These are phyloP conservation scores for Corapipo altera DNA, from an alignment of 2,113 vertebrate species.

Conservation along the genomic window DNA sequence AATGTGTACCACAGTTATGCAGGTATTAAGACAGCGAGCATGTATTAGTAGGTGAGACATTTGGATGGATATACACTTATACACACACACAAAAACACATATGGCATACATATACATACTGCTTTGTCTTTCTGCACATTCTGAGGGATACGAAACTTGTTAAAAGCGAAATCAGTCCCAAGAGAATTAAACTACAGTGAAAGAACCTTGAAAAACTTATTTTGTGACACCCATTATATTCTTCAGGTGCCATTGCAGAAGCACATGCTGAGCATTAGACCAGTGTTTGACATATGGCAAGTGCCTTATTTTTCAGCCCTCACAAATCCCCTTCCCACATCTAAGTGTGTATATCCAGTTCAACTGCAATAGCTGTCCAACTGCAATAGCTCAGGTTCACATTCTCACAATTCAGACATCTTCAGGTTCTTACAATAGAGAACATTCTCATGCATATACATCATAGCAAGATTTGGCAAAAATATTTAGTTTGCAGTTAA, in stretches of 20 bases:
- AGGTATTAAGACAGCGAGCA: neutral
- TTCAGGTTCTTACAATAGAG: neutral
- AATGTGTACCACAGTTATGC: neutral
- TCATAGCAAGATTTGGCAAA: neutral
- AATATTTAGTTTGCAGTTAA: neutral
- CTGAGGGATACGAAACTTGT: neutral
- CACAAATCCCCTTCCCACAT: neutral
- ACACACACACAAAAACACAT: fast-evolving
- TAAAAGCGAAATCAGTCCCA: neutral
- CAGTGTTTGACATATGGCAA: fast-evolving
- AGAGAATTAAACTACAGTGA: neutral
- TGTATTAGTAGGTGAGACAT: neutral
- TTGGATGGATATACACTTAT: neutral
- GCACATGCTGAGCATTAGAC: neutral
- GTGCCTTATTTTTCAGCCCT: neutral
- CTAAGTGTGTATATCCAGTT: neutral
- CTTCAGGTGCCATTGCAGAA: neutral
- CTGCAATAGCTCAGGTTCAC: no score
- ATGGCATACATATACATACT: neutral
- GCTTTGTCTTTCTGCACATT: neutral
- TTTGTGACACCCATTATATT: neutral
- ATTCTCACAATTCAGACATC: neutral
- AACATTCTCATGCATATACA: neutral
- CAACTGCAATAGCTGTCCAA: neutral
- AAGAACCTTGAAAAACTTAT: neutral